Percentiles rank a stretch among this genome's conserved stretches.
Conservation (phyloP, 2,797 vertebrate species). For the Phoxinus dragarum region DNA sequence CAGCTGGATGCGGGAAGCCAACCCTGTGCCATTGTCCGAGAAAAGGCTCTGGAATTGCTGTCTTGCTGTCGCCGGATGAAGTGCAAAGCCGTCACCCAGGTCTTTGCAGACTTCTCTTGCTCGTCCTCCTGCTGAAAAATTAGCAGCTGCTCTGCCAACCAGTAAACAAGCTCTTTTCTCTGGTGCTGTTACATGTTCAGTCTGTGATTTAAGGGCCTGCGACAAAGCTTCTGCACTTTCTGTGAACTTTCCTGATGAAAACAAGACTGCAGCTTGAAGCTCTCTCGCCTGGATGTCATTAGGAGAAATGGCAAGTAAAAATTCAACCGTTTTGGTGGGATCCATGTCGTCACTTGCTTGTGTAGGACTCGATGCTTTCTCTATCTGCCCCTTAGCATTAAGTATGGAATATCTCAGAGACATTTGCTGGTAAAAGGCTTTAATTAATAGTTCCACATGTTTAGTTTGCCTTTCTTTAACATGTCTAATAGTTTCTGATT, state of each 20-base stretch:
- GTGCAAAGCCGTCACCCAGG: slow-evolving; percentile 83
- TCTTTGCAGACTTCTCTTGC: slow-evolving; percentile 77
- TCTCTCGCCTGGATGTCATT: slow-evolving; percentile 68
- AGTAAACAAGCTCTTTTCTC: slow-evolving; percentile 77
- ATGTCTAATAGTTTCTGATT: slow-evolving; percentile 72
- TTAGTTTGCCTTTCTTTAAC: slow-evolving; percentile 80
- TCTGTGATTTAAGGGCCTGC: slow-evolving; percentile 66
- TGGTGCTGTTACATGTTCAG: slow-evolving; percentile 40
- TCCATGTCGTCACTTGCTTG: slow-evolving; percentile 42
- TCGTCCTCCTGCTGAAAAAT: slow-evolving; percentile 78
- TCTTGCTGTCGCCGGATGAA: slow-evolving; percentile 77
- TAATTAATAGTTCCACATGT: slow-evolving; percentile 79
- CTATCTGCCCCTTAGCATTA: slow-evolving; percentile 29
- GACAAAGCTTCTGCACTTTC: slow-evolving; percentile 80
- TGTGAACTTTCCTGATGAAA: slow-evolving; percentile 72
- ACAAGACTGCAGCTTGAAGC: slow-evolving; percentile 77
- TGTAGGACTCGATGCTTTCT: slow-evolving; percentile 28
- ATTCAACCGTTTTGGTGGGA: slow-evolving; percentile 68
- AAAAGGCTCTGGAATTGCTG: slow-evolving; percentile 81
- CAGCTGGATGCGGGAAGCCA: slow-evolving; percentile 71
- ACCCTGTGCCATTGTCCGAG: slow-evolving; percentile 65
- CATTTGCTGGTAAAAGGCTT: slow-evolving; percentile 72
- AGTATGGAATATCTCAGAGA: slow-evolving; percentile 52
- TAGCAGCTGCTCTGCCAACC: slow-evolving; percentile 82
- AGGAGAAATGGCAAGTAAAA: slow-evolving; percentile 80